phyloP scores from a whole-genome alignment of 2,113 vertebrate genomes.

The Aptenodytes forsteri region DNA sequence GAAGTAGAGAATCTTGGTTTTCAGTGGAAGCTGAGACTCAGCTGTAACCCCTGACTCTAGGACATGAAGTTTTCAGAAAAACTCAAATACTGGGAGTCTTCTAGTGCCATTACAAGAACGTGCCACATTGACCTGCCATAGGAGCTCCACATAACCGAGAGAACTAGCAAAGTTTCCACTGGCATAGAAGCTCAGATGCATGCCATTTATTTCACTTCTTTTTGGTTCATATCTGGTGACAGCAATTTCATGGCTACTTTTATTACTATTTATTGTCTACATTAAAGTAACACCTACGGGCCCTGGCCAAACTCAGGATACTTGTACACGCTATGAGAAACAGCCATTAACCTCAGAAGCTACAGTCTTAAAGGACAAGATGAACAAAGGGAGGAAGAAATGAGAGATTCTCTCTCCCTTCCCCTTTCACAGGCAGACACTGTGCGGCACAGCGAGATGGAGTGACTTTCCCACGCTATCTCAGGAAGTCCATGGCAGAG shows the following conservation, averaged over 20 bases:
- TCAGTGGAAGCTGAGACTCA: not conserved
- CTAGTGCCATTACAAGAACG: not conserved
- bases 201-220: not conserved
- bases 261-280: not conserved
- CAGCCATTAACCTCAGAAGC: not conserved
- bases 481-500: not conserved
- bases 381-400: conserved; percentile 49
- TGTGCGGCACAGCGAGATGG: not conserved
- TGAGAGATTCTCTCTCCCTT: not conserved
- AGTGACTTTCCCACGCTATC: not conserved
- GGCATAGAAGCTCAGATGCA: not conserved
- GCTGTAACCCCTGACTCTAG: not conserved
- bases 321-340: not conserved
- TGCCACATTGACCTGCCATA: not conserved
- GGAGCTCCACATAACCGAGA: not conserved
- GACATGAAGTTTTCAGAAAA: not conserved
- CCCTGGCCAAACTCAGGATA: not conserved
- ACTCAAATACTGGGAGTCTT: not conserved
- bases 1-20: not conserved
- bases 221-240: not conserved
- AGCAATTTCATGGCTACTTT: not conserved
- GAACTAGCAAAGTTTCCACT: not conserved
- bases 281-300: not conserved
- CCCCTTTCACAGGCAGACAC: not conserved
- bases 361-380: not conserved